Base-by-base conservation (phyloP, 2,888 invertebrate genomes). In the Eupithecia tripunctaria region DNA sequence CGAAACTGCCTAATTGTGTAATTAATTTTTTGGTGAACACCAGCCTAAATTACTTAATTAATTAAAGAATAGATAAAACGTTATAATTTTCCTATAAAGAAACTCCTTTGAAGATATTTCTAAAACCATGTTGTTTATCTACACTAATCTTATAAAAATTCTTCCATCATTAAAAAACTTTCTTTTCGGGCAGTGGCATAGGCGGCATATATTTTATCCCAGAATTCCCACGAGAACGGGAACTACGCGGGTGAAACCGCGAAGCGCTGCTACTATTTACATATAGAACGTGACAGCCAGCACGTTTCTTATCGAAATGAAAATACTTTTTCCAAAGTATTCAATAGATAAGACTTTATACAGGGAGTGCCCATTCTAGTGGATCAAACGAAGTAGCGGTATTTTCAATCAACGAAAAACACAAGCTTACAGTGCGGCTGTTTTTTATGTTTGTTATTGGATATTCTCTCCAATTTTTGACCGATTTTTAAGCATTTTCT, bases 311-410 rank as follows among this genome's bases (percentile, higher is more conserved):
- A 56, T 25, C 56, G 21, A 56, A 12, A 25, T 12, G 5, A 5
- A 56, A 56, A 56, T 25, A 56, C 25, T 25, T 56, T 51, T 56
- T 56, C 12, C 21, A 56, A 56, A 56, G 56, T 56, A 56, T 56
- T 56, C 21, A 56, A 25, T 56, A 56, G 56, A 56, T 56, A 56
- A 56, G 21, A 56, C 56, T 25, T 0, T 56, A 56, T 25, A 56
- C 56, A 56, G 56, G 25, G 1, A 21, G 47, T 51, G 51, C 4
- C 1, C 4, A 51, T 51, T 21, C 51, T 10, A 51, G 51, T 12
- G 21, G 51, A 51, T 51, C 21, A 56, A 56, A 25, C 25, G 47
- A 47, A 47, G 12, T 12, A 21, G 21, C 18, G 43, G n/a, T 43
- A 43, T n/a, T 8, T n/a, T 18, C 7, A n/a, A n/a, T 43, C 41